Conservation (phyloP, 2,113 vertebrate species). For the Canis aureus region DNA sequence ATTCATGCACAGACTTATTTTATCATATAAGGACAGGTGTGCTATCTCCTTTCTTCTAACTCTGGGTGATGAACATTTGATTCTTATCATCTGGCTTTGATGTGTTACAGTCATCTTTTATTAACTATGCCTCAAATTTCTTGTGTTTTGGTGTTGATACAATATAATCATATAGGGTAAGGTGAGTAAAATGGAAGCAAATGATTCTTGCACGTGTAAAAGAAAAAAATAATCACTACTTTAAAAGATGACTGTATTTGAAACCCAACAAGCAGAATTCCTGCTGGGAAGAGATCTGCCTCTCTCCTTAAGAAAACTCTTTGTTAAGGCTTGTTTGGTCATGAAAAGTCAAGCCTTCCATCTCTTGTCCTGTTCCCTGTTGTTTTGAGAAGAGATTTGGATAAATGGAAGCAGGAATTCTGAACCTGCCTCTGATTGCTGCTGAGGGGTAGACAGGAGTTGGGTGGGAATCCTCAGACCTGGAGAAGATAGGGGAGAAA, state of each 20-base stretch:
- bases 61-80: background rate
- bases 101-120: background rate
- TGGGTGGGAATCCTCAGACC: background rate
- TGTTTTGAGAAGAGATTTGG: background rate
- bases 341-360: background rate
- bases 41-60: background rate
- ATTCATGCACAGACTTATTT: background rate
- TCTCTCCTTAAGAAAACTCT: background rate
- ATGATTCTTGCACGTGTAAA: background rate
- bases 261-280: background rate
- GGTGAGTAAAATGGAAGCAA: background rate
- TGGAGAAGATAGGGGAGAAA: background rate
- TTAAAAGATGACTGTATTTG: background rate
- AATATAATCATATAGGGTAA: background rate
- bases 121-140: background rate
- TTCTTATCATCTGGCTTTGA: background rate
- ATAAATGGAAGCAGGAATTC: background rate
- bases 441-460: rapidly evolving
- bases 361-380: background rate
- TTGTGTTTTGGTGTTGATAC: background rate
- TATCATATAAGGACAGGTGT: background rate
- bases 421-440: background rate
- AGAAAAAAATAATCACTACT: background rate
- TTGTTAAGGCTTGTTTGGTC: background rate
- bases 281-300: background rate